Conservation (phyloP, 2,797 vertebrate species). For the Malurus splendens region DNA sequence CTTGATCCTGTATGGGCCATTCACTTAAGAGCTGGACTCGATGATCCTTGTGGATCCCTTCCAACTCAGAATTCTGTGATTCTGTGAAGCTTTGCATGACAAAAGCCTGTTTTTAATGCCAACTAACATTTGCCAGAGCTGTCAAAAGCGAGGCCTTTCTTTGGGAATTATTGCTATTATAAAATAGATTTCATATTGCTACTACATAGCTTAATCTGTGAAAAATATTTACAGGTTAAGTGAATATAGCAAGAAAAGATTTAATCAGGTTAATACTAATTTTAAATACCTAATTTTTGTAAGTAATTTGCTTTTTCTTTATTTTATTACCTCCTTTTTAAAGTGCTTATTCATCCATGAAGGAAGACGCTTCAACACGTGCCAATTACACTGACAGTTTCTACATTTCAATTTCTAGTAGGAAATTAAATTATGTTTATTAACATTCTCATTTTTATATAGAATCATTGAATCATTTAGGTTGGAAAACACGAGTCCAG, state of each 20-base stretch:
- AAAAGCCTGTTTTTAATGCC: not conserved
- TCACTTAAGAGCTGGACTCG: not conserved
- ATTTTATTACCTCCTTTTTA: not conserved
- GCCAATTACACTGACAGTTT: not conserved
- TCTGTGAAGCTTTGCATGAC: not conserved
- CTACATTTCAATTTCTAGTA: not conserved
- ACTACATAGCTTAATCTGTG: not conserved
- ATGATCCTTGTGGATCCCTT: not conserved
- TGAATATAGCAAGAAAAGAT: not conserved
- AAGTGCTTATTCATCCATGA: not conserved
- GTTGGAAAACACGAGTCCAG: not conserved
- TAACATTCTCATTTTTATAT: not conserved
- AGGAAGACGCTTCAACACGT: not conserved
- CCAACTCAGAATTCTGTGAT: not conserved
- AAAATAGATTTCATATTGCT: not conserved
- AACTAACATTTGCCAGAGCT: not conserved
- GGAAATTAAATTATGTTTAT: not conserved
- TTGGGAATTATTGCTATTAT: not conserved
- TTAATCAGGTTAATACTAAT: not conserved
- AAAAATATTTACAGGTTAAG: not conserved
- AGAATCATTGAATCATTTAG: not conserved
- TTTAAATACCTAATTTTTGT: not conserved
- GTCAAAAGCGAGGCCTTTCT: not conserved
- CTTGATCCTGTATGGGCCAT: not conserved
- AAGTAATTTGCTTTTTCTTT: not conserved